These are phyloP conservation scores for Syncerus caffer DNA, from an alignment of 2,797 vertebrate species.

Conservation along the genomic window DNA sequence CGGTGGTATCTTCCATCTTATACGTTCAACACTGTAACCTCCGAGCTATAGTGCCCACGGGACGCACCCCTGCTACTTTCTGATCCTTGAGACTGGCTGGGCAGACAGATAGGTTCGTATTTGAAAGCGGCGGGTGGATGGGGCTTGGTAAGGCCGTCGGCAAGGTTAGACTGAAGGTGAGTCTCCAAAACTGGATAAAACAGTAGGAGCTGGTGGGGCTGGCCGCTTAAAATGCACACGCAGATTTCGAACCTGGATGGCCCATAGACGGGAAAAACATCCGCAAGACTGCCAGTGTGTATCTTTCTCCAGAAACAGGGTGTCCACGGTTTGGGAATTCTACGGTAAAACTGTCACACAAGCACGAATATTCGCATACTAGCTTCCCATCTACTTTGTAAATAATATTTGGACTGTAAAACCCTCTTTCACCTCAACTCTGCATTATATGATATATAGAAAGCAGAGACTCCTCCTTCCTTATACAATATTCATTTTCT, in stretches of 20 bases:
- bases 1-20: constrained; percentile 76
- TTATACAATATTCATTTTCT: not conserved
- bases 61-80: not conserved
- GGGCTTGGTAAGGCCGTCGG: not conserved
- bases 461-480: not conserved
- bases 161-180: constrained; percentile 49
- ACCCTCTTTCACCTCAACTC: not conserved
- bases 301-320: not conserved
- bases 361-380: not conserved
- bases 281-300: not conserved
- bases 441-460: not conserved
- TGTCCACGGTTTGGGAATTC: not conserved
- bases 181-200: not conserved
- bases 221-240: not conserved
- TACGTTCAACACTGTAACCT: constrained; percentile 54
- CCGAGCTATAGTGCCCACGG: constrained; percentile 19
- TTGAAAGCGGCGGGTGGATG: not conserved
- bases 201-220: not conserved
- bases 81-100: not conserved
- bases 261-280: constrained; percentile 11
- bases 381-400: not conserved
- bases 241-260: not conserved
- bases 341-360: not conserved
- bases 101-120: accelerated
- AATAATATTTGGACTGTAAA: not conserved